A percentile compares a stretch with the other conserved stretches of the same genome.
These are phyloP conservation scores for Perdix hodgsoniae DNA, from an alignment of 2,797 vertebrate species.

Conservation along the genomic window DNA sequence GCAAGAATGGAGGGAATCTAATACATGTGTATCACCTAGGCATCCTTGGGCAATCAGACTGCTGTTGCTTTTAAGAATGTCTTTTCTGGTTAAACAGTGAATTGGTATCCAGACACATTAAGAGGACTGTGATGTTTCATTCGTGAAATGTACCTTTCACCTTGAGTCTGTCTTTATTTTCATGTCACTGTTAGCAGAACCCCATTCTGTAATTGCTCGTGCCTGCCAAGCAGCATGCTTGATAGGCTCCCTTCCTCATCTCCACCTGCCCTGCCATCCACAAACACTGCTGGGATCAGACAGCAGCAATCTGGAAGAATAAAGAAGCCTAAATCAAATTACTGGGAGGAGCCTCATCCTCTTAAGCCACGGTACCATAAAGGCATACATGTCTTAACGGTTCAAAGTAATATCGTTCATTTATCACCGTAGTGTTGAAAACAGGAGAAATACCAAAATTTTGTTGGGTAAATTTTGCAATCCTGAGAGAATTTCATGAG, in stretches of 20 bases:
- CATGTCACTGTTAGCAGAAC: neutral
- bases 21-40: accelerated
- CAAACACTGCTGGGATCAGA: neutral
- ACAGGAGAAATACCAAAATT: neutral
- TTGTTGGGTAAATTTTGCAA: neutral
- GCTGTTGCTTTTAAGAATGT: neutral
- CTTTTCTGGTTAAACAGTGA: neutral
- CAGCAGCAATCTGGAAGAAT: neutral
- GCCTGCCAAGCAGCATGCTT: neutral
- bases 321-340: neutral
- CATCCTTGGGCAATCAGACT: neutral
- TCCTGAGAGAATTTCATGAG: neutral
- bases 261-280: neutral
- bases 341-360: neutral
- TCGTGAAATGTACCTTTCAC: neutral
- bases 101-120: neutral
- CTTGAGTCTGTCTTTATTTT: neutral
- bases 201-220: neutral
- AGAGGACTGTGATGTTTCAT: neutral
- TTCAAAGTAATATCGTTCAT: neutral
- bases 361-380: neutral
- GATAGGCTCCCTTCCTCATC: neutral
- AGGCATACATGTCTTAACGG: neutral
- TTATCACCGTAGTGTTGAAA: neutral
- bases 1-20: neutral